Conservation (phyloP, 2,113 vertebrate genomes). For the Gambusia holbrooki region DNA sequence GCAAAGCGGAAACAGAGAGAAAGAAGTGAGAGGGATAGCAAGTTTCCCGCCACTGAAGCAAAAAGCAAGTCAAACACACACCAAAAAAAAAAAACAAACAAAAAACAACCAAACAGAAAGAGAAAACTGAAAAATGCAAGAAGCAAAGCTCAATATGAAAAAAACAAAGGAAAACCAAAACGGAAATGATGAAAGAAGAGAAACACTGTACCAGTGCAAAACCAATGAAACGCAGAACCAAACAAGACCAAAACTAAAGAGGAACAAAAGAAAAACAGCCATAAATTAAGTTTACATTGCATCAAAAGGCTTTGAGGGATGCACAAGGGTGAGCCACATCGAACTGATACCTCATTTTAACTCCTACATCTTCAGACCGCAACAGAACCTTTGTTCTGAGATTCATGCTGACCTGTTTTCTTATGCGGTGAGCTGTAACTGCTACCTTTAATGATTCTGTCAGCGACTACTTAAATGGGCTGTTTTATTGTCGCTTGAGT, state of each 20-base stretch:
- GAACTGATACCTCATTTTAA: constrained; percentile 34
- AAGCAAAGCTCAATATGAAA: constrained; percentile 72
- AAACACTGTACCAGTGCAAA: constrained; percentile 77
- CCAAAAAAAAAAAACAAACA: constrained; percentile 10
- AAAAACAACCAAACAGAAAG: too few species aligned
- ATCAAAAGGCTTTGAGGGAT: constrained; percentile 84
- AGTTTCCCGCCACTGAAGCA: constrained; percentile 5
- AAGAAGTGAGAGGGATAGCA: constrained; percentile 48
- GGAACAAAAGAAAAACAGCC: constrained; percentile 56
- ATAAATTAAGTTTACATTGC: constrained; percentile 68
- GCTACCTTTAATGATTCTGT: constrained; percentile 6
- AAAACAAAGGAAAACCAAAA: constrained; percentile 54
- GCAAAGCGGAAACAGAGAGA: constrained; percentile 80
- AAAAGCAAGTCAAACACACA: constrained; percentile 66
- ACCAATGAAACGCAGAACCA: constrained; percentile 72
- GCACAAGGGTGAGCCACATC: constrained; percentile 71
- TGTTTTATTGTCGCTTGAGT: constrained; percentile 38
- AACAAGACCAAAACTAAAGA: constrained; percentile 73
- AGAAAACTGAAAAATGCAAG: constrained; percentile 53
- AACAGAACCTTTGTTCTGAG: not conserved
- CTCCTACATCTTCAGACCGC: not conserved
- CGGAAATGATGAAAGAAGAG: constrained; percentile 55
- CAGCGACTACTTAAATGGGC: constrained; percentile 20
- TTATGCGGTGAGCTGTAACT: not conserved
- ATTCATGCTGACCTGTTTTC: not conserved